Percentiles rank a stretch among this genome's conserved stretches.
Evolutionary conservation across 2,113 vertebrate genomes (phyloP).

Genomic region (Uria aalge): DNA sequence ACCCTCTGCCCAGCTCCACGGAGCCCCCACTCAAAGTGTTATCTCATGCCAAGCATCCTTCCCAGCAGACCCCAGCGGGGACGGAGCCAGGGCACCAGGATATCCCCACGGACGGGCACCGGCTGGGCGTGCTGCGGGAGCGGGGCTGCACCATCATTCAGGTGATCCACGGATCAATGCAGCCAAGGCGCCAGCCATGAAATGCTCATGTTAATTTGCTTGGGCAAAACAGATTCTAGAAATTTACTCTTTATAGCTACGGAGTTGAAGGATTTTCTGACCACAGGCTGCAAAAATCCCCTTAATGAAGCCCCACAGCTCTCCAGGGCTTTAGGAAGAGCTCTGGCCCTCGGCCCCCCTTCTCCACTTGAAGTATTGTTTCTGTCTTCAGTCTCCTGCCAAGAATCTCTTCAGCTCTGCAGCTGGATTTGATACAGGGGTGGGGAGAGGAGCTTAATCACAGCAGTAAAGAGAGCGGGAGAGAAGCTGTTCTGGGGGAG

Average conservation of each 20-base stretch:
- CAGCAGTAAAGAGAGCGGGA: conserved; percentile 35
- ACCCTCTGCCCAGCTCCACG: background rate
- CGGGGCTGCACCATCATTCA: rapidly evolving
- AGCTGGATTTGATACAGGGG: conserved; percentile 67
- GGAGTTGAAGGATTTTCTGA: conserved; percentile 60
- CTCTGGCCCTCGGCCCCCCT: conserved; percentile 31
- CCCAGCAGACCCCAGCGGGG: background rate
- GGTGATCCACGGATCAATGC: background rate
- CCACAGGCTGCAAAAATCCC: conserved; percentile 64
- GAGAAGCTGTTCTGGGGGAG: conserved; percentile 49
- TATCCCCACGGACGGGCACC: background rate
- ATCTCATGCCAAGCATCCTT: background rate
- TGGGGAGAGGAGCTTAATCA: conserved; percentile 62
- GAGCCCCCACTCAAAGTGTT: background rate
- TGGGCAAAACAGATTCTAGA: conserved; percentile 33
- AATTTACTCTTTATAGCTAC: conserved; percentile 31
- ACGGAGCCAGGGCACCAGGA: background rate
- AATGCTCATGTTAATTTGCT: background rate
- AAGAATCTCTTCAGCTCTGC: conserved; percentile 66
- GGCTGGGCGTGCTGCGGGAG: background rate
- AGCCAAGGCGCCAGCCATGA: background rate
- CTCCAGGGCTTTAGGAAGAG: conserved; percentile 57
- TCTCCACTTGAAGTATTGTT: conserved; percentile 59
- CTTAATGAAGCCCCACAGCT: conserved; percentile 61
- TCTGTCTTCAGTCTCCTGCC: conserved; percentile 60